Percentiles rank a stretch among this genome's conserved stretches.
phyloP scores from a whole-genome alignment of 2,888 invertebrate genomes.

The Deroplatys truncata region DNA sequence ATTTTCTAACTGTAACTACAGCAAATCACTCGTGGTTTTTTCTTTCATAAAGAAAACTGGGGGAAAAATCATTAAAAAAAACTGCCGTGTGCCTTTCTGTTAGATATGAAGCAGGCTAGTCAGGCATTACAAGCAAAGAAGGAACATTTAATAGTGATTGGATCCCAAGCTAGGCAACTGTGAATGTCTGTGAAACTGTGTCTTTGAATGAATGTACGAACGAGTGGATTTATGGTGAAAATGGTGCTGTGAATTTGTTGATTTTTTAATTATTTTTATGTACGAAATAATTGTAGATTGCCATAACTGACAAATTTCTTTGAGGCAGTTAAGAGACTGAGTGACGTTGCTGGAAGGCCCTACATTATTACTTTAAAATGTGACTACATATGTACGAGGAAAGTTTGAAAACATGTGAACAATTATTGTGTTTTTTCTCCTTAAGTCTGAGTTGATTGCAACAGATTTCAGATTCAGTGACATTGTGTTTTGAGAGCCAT shows the following conservation, averaged over 20 bases:
- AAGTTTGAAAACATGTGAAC: neutral
- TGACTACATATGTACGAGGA: neutral
- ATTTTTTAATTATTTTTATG: slow-evolving; percentile 3
- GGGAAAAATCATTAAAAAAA: neutral
- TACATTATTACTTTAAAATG: neutral
- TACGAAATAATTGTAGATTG: neutral
- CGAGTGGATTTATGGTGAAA: neutral
- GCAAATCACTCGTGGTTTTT: neutral
- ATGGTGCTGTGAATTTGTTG: slow-evolving; percentile 20
- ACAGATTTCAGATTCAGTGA: neutral
- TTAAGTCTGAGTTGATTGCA: neutral
- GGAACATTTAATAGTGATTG: neutral
- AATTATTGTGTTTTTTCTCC: no score
- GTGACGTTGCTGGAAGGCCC: neutral
- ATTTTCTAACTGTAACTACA: neutral
- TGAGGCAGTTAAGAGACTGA: neutral
- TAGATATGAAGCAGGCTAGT: slow-evolving; percentile 18
- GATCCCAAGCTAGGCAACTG: neutral
- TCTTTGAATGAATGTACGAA: slow-evolving; percentile 1
- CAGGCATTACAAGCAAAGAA: slow-evolving; percentile 5
- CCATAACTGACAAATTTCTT: neutral
- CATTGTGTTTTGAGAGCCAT: neutral
- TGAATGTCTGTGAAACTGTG: neutral
- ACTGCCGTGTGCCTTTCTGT: slow-evolving; percentile 17
- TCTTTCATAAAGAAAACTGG: slow-evolving; percentile 4